Base-by-base conservation (phyloP, 2,888 invertebrate genomes). In the Plutella xylostella region DNA sequence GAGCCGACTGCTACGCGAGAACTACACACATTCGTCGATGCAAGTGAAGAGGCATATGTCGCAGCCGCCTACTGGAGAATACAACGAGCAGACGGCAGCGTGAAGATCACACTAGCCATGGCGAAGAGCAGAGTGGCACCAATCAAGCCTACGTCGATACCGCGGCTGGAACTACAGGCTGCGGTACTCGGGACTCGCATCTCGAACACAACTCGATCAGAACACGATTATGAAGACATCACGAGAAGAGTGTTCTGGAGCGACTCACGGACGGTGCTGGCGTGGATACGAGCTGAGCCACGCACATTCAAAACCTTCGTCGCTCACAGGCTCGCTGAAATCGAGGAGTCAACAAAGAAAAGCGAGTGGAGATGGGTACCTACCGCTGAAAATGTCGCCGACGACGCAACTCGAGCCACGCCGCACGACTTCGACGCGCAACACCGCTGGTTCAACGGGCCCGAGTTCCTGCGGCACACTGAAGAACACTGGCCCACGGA, bases 331-430 rank as follows among this genome's bases (percentile, higher is more conserved):
- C 19, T 46, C 11, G 43, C 12, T 7, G 46, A 46, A 34, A 46
- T 46, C 11, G 45, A 45, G 12, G 41, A 45, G 19, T 20, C 41
- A n/a, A 14, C 41, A 4, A 11, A 22, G 2, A 17, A 20, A 1
- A 17, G 25, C 1, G 37, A 51, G 2, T 55, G 53, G 55, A 25
- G 45, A 14, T 54, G 49, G 47, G 46, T 56, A 2, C 51, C 51
- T 2, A 42, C 49, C 0, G 41, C 14, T 3, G n/a, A 28, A 12
- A 43, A 43, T 19, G 35, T 35, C 2, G 34, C 34, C 11, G 43
- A 43, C n/a, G 1, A 18, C 2, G 34, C 43, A 1, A 44, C 44
- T 3, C 25, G 44, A 1, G 38, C 33, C 12, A 30, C 4, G 11
- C 19, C 1, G 5, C 30, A 25, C 11, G 19, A 21, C n/a, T 1